Conservation (phyloP, 2,888 invertebrate genomes). For the Oscheius sp. region DNA sequence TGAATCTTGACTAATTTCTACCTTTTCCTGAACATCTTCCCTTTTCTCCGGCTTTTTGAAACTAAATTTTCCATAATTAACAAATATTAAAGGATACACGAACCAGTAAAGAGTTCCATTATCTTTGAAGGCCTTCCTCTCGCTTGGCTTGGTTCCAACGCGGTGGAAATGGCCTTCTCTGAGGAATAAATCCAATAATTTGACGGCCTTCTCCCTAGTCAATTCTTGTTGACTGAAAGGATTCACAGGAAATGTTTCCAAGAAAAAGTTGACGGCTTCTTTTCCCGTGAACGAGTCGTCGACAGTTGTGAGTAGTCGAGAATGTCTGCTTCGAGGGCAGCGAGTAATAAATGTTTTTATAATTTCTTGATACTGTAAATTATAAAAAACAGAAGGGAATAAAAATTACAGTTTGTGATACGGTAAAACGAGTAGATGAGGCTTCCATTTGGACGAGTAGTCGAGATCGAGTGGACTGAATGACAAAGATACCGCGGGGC, state of each 20-base stretch:
- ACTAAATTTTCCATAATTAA: not conserved
- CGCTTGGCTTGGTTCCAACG: not conserved
- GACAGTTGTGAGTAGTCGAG: conserved; percentile 25
- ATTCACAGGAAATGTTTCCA: conserved; percentile 26
- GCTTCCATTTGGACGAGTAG: not conserved
- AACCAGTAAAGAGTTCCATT: not conserved
- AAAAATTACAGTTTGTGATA: not conserved
- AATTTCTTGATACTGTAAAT: conserved; percentile 33
- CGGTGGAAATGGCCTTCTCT: not conserved
- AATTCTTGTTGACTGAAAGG: not conserved
- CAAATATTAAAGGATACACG: not conserved
- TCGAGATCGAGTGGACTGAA: not conserved
- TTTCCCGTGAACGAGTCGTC: conserved; percentile 35
- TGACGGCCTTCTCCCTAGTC: conserved; percentile 14
- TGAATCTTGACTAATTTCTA: not conserved
- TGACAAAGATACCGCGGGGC: not conserved
- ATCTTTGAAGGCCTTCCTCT: conserved; percentile 1
- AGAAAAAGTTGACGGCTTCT: conserved; percentile 30
- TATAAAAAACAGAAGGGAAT: not conserved
- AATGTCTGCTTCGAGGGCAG: conserved; percentile 23
- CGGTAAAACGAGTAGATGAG: not conserved
- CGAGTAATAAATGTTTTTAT: not conserved
- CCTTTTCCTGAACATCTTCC: not conserved
- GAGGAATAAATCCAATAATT: not conserved
- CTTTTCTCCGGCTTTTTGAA: not conserved